Conservation (phyloP, 1,140 invertebrate species). For the Calliphora vicina region DNA sequence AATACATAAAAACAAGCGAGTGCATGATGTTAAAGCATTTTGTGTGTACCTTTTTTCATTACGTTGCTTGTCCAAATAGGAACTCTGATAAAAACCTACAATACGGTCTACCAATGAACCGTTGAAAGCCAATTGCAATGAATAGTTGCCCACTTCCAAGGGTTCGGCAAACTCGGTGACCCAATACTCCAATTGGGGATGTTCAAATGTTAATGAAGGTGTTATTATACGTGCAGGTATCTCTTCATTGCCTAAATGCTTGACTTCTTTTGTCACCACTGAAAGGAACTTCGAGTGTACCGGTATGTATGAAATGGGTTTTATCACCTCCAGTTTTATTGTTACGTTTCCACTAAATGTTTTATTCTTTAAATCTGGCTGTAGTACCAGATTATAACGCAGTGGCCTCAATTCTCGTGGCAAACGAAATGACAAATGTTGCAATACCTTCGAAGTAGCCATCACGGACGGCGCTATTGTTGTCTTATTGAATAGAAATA, state of each 20-base stretch:
- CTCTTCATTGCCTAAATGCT: conserved; percentile 48
- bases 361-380: conserved; percentile 75
- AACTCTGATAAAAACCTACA: conserved; percentile 82
- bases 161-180: conserved; percentile 67
- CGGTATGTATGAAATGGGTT: conserved; percentile 70
- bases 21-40: not conserved
- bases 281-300: conserved; percentile 72
- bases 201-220: conserved; percentile 63
- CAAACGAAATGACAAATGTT: conserved; percentile 68
- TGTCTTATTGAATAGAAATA: conserved; percentile 30
- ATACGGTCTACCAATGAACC: conserved; percentile 74
- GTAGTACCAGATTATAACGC: conserved; percentile 78
- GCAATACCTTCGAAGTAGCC: conserved; percentile 49
- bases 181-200: conserved; percentile 72
- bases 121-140: conserved; percentile 72
- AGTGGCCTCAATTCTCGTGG: conserved; percentile 73
- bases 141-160: conserved; percentile 70
- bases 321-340: conserved; percentile 72
- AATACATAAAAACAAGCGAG: not conserved
- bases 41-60: conserved; percentile 69
- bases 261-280: conserved; percentile 49
- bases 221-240: conserved; percentile 43
- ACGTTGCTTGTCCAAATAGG: conserved; percentile 69
- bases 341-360: conserved; percentile 76
- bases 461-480: conserved; percentile 47